Evolutionary conservation across 2,113 vertebrate genomes (phyloP).

Genomic region (Miniopterus natalensis): DNA sequence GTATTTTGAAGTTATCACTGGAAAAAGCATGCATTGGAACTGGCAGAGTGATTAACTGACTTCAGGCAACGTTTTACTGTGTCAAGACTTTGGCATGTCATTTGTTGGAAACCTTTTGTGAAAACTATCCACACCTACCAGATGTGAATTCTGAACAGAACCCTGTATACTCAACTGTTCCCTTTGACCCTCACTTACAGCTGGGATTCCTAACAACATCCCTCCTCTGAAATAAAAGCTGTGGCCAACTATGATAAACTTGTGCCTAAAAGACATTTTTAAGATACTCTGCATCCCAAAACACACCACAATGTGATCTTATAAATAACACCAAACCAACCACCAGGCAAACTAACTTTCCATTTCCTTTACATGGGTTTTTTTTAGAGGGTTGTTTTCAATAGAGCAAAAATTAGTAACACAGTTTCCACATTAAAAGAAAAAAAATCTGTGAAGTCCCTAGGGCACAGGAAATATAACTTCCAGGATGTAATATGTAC

Average conservation of each 20-base stretch:
- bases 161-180: slow-evolving; percentile 66
- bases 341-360: slow-evolving; percentile 62
- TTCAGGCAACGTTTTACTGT: slow-evolving; percentile 74
- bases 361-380: slow-evolving; percentile 48
- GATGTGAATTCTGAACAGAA: slow-evolving; percentile 78
- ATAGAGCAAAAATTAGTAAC: slow-evolving; percentile 59
- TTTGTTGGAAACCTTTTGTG: slow-evolving; percentile 67
- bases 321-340: slow-evolving; percentile 33
- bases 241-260: slow-evolving; percentile 63
- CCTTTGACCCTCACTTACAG: slow-evolving; percentile 67
- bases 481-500: background rate
- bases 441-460: background rate
- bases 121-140: slow-evolving; percentile 81
- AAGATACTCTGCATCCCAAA: slow-evolving; percentile 64
- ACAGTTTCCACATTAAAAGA: slow-evolving; percentile 54
- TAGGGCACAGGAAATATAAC: background rate
- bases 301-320: slow-evolving; percentile 48
- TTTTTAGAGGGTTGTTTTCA: slow-evolving; percentile 46
- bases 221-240: slow-evolving; percentile 52
- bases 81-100: slow-evolving; percentile 79
- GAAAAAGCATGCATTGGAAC: slow-evolving; percentile 83
- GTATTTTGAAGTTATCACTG: slow-evolving; percentile 76
- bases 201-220: slow-evolving; percentile 64
- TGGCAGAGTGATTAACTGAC: slow-evolving; percentile 79
- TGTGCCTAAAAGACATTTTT: slow-evolving; percentile 62